phyloP scores from a whole-genome alignment of 2,797 vertebrate species.

The Onychomys arenicola region DNA sequence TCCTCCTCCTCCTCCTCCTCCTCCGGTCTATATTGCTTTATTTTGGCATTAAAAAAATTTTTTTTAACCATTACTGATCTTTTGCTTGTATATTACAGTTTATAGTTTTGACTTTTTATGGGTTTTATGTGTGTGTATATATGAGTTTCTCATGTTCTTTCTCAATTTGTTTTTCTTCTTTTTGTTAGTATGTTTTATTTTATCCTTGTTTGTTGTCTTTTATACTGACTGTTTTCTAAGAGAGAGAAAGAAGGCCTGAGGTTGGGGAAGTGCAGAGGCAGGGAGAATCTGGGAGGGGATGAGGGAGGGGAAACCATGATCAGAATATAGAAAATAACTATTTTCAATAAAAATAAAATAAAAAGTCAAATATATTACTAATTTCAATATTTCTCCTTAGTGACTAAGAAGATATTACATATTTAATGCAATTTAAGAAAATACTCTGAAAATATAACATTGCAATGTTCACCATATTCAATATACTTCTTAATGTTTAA shows the following conservation, averaged over 20 bases:
- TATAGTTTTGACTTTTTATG: neutral
- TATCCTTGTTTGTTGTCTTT: neutral
- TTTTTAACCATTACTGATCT: neutral
- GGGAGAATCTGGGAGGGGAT: neutral
- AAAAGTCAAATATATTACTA: neutral
- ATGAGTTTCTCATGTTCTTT: neutral
- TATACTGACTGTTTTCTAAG: neutral
- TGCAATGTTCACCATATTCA: neutral
- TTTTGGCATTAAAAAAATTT: neutral
- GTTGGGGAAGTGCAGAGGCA: neutral
- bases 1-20: too few species aligned
- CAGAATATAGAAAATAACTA: neutral
- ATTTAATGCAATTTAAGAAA: constrained; percentile 19
- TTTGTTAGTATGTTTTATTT: neutral
- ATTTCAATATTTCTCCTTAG: constrained; percentile 26
- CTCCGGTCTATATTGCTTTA: neutral
- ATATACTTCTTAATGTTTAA: neutral
- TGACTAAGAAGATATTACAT: neutral
- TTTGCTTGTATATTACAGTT: neutral
- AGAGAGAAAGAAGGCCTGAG: neutral
- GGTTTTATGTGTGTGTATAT: neutral
- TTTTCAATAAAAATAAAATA: neutral
- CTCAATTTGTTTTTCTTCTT: neutral
- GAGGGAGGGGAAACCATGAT: neutral
- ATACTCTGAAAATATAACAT: constrained; percentile 43